Base-by-base conservation (phyloP, 2,797 vertebrate genomes). In the Sorex maritimensis region DNA sequence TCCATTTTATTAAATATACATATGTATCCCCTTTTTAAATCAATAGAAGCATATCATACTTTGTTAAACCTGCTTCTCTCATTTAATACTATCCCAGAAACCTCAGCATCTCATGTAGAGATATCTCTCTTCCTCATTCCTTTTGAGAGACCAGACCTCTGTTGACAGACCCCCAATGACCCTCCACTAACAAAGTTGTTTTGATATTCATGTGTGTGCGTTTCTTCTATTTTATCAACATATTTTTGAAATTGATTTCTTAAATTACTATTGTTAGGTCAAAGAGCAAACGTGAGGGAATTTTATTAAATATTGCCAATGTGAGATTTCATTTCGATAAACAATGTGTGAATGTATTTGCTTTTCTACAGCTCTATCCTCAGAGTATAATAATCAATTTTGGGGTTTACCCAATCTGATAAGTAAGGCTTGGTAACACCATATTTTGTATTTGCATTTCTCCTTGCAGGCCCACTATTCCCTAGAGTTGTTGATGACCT, bases 391-490 rank as follows among this genome's bases (percentile, higher is more conserved):
- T 15, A 7, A 26, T 55, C 52, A 55, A 5, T 23, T 15, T 24
- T 65, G 46, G 4, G 11, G 49, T 77, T 75, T 81, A 61, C 12
- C 14, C 65, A 34, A 52, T 21, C 5, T 38, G 63, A 44, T 52
- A 30, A 23, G 12, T 13, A 14, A 11, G 68, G 49, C 21, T 19
- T 69, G 41, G 19, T 28, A 24, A 77, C 63, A 34, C 41, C 41
- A 15, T 23, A 34, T 49, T 30, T 92, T 49, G 61, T 15, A 81
- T 63, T 81, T 88, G 41, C 30, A 52, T 79, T 84, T 94, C 26
- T 84, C 38, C 30, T 67, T 19, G 83, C 74, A 72, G 21, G n/a
- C n/a, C 19, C 24, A 55, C 28, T 63, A 69, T 78, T 65, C 34
- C 82, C 28, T 24, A 58, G 21, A 11, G 13, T 41, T 78, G 28